Conservation (phyloP, 1,140 invertebrate species). For the Ylistrum balloti region DNA sequence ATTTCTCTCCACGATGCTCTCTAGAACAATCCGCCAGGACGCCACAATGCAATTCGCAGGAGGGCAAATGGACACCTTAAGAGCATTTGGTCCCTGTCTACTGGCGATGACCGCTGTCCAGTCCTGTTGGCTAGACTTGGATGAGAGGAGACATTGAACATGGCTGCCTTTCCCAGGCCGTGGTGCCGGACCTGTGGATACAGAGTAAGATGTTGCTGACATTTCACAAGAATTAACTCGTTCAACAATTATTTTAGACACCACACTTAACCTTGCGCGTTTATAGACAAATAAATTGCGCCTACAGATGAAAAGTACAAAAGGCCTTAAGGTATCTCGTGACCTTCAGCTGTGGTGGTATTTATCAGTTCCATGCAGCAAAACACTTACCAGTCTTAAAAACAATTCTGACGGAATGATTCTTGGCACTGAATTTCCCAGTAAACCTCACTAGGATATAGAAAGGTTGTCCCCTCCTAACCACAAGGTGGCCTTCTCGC, state of each 20-base stretch:
- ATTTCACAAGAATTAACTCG: no score
- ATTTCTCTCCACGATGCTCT: constrained; percentile 44
- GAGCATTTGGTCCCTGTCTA: constrained; percentile 43
- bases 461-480: constrained; percentile 60
- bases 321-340: no score
- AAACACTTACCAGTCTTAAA: constrained; percentile 54
- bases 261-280: no score
- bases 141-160: constrained; percentile 52
- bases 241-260: no score
- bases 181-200: constrained; percentile 51
- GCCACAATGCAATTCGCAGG: constrained; percentile 59
- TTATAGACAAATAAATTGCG: no score
- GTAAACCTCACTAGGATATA: constrained; percentile 50
- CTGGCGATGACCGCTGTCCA: constrained; percentile 55
- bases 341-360: no score
- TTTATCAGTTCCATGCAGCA: no score
- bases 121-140: constrained; percentile 42
- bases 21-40: constrained; percentile 56
- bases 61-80: constrained; percentile 45
- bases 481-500: constrained; percentile 43
- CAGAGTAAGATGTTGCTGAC: neutral
- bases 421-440: constrained; percentile 44
- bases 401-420: constrained; percentile 49
- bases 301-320: no score
- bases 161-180: constrained; percentile 59